These are phyloP conservation scores for Crocodylus rhombifer DNA, from an alignment of 2,797 vertebrate genomes.

Conservation along the genomic window DNA sequence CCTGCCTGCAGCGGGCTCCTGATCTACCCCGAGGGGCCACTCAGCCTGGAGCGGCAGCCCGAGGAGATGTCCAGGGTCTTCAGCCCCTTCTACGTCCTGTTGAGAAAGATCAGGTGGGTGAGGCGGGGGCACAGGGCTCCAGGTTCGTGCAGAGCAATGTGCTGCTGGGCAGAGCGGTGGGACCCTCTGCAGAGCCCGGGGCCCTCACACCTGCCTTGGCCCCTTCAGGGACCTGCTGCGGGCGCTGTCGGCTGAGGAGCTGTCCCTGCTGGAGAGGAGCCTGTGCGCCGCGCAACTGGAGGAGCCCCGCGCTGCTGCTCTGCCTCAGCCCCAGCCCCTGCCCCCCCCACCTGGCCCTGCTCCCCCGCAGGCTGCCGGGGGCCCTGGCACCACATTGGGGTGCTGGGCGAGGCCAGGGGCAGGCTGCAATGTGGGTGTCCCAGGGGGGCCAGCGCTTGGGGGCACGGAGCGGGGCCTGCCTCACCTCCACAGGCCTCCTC, in stretches of 20 bases:
- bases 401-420: neutral
- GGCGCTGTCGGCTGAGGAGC: slow-evolving; percentile 76
- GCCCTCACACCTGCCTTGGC: neutral
- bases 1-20: slow-evolving; percentile 76
- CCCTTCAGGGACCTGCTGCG: slow-evolving; percentile 74
- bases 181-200: neutral
- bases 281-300: slow-evolving; percentile 70
- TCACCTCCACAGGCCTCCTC: no score
- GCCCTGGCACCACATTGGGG: no score
- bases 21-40: slow-evolving; percentile 82
- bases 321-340: neutral
- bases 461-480: no score
- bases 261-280: slow-evolving; percentile 78
- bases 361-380: neutral
- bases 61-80: slow-evolving; percentile 81
- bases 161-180: fast-evolving
- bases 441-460: no score
- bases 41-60: slow-evolving; percentile 75
- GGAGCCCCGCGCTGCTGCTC: neutral
- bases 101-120: slow-evolving; percentile 80
- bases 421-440: no score
- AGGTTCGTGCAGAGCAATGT: neutral
- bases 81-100: slow-evolving; percentile 80
- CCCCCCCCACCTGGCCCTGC: neutral
- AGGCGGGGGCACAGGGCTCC: fast-evolving